Conservation (phyloP, 1,140 invertebrate genomes). For the Drosophila cardini region DNA sequence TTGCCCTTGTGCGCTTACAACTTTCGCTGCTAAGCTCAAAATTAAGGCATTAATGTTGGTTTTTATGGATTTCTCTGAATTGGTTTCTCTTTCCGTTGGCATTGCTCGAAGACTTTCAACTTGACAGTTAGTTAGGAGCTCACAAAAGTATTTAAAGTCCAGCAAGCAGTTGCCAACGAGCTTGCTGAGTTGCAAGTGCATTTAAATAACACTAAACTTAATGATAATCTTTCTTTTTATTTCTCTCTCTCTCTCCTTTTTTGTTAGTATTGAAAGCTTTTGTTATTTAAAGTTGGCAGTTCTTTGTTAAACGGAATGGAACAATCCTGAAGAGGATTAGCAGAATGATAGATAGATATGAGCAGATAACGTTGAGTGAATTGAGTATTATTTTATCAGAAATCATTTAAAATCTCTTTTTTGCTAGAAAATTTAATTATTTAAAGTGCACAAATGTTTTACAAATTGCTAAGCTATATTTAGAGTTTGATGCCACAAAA, state of each 20-base stretch:
- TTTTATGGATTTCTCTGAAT: constrained; percentile 66
- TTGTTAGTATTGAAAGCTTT: constrained; percentile 11
- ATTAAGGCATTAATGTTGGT: constrained; percentile 81
- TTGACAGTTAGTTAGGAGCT: constrained; percentile 22
- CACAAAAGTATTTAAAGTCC: constrained; percentile 64
- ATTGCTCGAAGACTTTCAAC: constrained; percentile 10
- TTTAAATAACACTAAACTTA: constrained; percentile 44
- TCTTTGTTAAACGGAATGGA: constrained; percentile 16
- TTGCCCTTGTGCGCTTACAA: constrained; percentile 40
- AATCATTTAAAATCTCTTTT: background rate
- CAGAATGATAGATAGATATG: background rate
- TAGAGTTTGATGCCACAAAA: constrained; percentile 12
- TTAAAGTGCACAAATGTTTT: background rate
- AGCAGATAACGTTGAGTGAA: background rate
- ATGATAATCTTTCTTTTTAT: constrained; percentile 12
- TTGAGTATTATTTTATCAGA: background rate
- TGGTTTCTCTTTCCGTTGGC: constrained; percentile 57
- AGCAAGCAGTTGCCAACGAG: constrained; percentile 31
- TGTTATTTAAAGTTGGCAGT: constrained; percentile 18
- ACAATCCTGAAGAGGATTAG: background rate
- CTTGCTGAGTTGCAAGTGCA: constrained; percentile 27
- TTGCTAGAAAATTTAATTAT: constrained; percentile 15
- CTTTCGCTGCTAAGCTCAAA: constrained; percentile 69
- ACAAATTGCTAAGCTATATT: constrained; percentile 4
- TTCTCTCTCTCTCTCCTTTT: background rate